phyloP scores from a whole-genome alignment of 2,113 vertebrate genomes.

The Ictidomys tridecemlineatus region DNA sequence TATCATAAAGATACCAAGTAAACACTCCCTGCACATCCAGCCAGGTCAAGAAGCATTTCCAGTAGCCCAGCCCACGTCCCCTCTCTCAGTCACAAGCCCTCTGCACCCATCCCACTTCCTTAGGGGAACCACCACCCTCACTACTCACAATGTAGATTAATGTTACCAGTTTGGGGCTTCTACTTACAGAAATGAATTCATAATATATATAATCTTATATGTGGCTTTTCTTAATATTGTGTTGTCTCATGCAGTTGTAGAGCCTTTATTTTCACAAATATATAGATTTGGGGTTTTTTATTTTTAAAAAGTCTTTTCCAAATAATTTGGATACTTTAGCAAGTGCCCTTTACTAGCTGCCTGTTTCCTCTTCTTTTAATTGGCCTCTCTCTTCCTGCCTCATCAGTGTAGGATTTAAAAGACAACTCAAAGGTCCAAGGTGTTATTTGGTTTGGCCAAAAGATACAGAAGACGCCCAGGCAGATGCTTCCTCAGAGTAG shows the following conservation, averaged over 20 bases:
- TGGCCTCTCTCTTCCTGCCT: conserved; percentile 14
- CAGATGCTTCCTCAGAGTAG: conserved; percentile 58
- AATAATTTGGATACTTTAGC: not conserved
- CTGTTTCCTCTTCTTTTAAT: conserved; percentile 7
- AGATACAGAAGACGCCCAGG: not conserved
- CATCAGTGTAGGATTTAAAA: not conserved
- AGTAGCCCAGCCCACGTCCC: not conserved
- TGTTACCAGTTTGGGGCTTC: not conserved
- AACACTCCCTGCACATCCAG: not conserved
- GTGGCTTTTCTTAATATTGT: not conserved
- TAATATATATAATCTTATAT: not conserved
- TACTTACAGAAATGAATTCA: not conserved
- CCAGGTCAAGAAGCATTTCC: not conserved
- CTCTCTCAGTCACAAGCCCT: not conserved
- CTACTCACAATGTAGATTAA: not conserved
- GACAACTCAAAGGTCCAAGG: not conserved
- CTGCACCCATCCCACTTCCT: not conserved
- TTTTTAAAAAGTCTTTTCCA: not conserved
- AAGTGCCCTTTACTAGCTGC: not conserved
- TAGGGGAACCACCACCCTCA: not conserved
- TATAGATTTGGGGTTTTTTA: not conserved
- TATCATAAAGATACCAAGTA: not conserved
- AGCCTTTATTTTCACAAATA: not conserved
- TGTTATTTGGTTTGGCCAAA: conserved; percentile 65
- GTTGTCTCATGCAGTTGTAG: not conserved